Evolutionary conservation across 1,140 invertebrate genomes (phyloP), one percentile per base, ranked within the genome.

Genomic region (Limonius californicus): DNA sequence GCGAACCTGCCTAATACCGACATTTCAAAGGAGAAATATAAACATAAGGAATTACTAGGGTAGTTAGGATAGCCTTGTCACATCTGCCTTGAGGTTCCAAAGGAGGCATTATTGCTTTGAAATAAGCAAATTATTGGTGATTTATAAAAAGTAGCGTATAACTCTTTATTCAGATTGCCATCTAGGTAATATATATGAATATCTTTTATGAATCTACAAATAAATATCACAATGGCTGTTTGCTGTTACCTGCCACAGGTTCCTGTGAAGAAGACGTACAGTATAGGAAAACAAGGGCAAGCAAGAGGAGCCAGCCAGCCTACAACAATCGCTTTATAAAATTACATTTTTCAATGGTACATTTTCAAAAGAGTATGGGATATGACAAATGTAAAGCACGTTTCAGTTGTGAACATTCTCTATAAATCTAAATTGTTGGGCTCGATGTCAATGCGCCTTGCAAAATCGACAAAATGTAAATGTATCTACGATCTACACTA

Each of bases 141-240:
- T 27, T 27, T 27, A 27, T 27, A 50, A 50, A 50, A 50, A 21
- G 18, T 50, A 50, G 45, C 45, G 16, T 50, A 50, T 21, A 50
- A 50, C 45, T 50, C 35, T 50, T 50, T 50, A 50, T 50, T 50
- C 20, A 50, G 45, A 50, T 50, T 50, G 45, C 45, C 45, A 18
- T 50, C 45, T 50, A 50, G 19, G 4, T 18, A 18, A 11, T 39
- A 50, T 50, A 50, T 50, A 50, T 19, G 45, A 50, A 50, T 54
- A 54, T 39, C 14, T 61, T 39, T 35, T 61, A 61, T 54, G 47
- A 54, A 43, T 45, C 59, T 61, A 61, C 30, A 54, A 53, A 61
- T 61, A 61, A 61, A 61, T 61, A 61, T 61, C 59, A 61, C 59
- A 61, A 61, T 61, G 59, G 59, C 59, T 43, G 59, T 61, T 61